Evolutionary conservation across 2,888 invertebrate genomes (phyloP), one percentile per base, ranked within the genome.

Genomic region (Tenthredo scrophulariae): DNA sequence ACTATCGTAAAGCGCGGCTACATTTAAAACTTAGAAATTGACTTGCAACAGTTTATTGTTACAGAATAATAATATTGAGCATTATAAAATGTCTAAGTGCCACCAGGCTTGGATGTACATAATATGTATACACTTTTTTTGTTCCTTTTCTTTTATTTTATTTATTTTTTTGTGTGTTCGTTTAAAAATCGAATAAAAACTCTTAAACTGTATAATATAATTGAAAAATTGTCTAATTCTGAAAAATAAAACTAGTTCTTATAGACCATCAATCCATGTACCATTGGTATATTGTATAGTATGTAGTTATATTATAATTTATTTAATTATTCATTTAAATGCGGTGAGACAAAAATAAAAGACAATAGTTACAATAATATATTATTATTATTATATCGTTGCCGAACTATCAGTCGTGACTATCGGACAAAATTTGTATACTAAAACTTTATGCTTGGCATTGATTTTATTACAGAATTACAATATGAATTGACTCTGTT

Each of bases 11-110:
- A n/a, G n/a, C n/a, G n/a, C n/a, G n/a, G n/a, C n/a, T n/a, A n/a
- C n/a, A n/a, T n/a, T n/a, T n/a, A n/a, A n/a, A n/a, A n/a, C n/a
- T n/a, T n/a, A n/a, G n/a, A n/a, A n/a, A n/a, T n/a, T n/a, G n/a
- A n/a, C n/a, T n/a, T n/a, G n/a, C n/a, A n/a, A n/a, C n/a, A n/a
- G 22, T 80, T 80, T 80, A 62, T 37, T 62, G 62, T 80, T 80
- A 37, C 58, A 80, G n/a, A 54, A 54, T 40, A 22, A 62, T 80
- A 80, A 37, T 80, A 80, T 80, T 80, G 62, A 62, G 62, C 80
- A 80, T 80, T 80, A 80, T 80, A 58, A 80, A 80, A 62, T 58
- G 80, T 80, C 62, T 37, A 58, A 77, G 77, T 77, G 33, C 77
- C 54, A 77, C 18, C 54, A 77, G 54, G 54, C 77, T 54, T 50